Percentiles rank a stretch among this genome's conserved stretches.
Conservation (phyloP, 2,113 vertebrate species). For the Sisor rabdophorus region DNA sequence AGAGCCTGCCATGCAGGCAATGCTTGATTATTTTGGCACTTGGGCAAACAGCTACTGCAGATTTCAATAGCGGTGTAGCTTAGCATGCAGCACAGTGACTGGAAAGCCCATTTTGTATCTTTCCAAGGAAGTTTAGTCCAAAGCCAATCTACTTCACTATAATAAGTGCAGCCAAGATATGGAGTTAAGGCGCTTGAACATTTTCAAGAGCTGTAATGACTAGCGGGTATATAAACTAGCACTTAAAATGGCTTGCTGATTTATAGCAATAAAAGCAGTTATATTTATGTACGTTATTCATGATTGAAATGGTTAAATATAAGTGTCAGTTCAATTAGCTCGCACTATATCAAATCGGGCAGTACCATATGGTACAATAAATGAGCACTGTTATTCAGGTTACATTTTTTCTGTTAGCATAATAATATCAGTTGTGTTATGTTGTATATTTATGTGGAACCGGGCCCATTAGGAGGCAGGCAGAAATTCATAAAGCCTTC, state of each 20-base stretch:
- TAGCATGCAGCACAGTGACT: slow-evolving; percentile 43
- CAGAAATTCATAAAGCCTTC: slow-evolving; percentile 43
- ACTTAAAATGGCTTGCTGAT: slow-evolving; percentile 1
- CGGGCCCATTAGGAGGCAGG: slow-evolving; percentile 16
- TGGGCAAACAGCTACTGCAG: slow-evolving; percentile 54
- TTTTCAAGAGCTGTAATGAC: slow-evolving; percentile 15
- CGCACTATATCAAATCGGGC: background rate
- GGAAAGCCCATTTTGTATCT: slow-evolving; percentile 43
- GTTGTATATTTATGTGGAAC: slow-evolving; percentile 32
- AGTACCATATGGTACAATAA: background rate
- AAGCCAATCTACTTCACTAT: slow-evolving; percentile 15
- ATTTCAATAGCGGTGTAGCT: slow-evolving; percentile 49
- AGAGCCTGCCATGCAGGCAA: slow-evolving; percentile 55
- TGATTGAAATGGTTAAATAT: slow-evolving; percentile 21
- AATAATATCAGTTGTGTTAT: slow-evolving; percentile 19
- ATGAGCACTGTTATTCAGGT: slow-evolving; percentile 15
- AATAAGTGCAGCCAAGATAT: slow-evolving; percentile 23
- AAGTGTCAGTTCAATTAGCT: slow-evolving; percentile 18
- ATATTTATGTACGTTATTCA: slow-evolving; percentile 6
- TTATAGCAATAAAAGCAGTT: background rate
- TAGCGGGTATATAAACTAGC: background rate
- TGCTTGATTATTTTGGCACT: slow-evolving; percentile 61
- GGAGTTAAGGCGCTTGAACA: background rate
- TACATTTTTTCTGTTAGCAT: background rate
- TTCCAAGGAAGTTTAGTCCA: slow-evolving; percentile 24